Evolutionary conservation across 2,888 invertebrate species (phyloP).

Genomic region (Chromoteleia sp.): DNA sequence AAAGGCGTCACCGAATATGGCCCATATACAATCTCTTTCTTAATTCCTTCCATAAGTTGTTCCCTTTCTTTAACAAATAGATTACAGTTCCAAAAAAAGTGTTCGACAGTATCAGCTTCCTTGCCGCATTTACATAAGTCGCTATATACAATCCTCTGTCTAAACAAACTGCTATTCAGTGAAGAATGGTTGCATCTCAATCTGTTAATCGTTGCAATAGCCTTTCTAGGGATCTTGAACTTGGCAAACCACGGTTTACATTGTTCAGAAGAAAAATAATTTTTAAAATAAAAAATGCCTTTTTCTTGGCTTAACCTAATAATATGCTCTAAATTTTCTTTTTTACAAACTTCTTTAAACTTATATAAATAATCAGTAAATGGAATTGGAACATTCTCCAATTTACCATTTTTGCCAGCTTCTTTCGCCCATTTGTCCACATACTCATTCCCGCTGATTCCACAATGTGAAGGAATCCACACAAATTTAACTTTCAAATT

Average conservation of each 20-base stretch:
- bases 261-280: neutral
- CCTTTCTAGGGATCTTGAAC: slow-evolving; percentile 1
- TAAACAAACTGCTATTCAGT: slow-evolving; percentile 14
- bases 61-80: slow-evolving; percentile 2
- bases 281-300: neutral
- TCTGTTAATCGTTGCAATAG: slow-evolving; percentile 11
- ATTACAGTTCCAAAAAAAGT: slow-evolving; percentile 14
- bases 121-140: slow-evolving; percentile 21
- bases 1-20: slow-evolving; percentile 24
- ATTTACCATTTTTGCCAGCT: neutral
- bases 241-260: slow-evolving; percentile 14
- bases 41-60: neutral
- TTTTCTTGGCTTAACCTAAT: neutral
- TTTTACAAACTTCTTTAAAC: neutral
- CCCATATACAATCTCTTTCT: neutral
- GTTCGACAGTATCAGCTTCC: neutral
- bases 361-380: neutral
- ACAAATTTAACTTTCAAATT: slow-evolving; percentile 37
- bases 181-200: slow-evolving; percentile 22
- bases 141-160: slow-evolving; percentile 6
- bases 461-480: slow-evolving; percentile 68
- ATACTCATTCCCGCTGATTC: too few relatives aligned
- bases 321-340: neutral
- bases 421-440: too few relatives aligned
- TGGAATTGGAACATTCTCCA: neutral